Conservation (phyloP, 2,888 invertebrate genomes). For the Galeruca laticollis region DNA sequence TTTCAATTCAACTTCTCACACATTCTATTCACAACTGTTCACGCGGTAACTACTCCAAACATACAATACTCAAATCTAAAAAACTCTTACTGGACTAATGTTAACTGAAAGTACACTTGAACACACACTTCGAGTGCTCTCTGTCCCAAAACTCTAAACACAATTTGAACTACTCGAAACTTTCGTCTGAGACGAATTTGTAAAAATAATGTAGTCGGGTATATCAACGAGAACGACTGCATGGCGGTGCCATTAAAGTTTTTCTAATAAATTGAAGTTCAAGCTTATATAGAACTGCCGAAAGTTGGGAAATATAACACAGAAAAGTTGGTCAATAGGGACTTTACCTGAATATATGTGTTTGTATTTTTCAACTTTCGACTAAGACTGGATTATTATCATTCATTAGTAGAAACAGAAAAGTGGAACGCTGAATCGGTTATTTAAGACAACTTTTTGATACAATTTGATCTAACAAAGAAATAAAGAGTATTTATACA, state of each 20-base stretch:
- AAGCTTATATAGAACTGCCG: slow-evolving; percentile 12
- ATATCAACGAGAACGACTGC: slow-evolving; percentile 14
- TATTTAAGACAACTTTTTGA: background rate
- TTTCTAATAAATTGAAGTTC: slow-evolving; percentile 12
- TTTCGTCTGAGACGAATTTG: slow-evolving; percentile 3
- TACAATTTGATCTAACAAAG: background rate
- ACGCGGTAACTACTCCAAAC: no score
- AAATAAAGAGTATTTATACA: background rate
- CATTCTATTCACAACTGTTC: no score
- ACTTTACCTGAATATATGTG: slow-evolving; percentile 17
- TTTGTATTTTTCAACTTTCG: background rate
- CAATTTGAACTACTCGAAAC: slow-evolving; percentile 19
- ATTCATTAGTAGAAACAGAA: background rate
- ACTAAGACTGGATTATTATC: background rate
- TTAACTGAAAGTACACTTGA: background rate
- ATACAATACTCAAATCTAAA: no score
- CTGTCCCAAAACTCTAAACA: slow-evolving; percentile 6
- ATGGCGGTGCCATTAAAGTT: slow-evolving; percentile 16
- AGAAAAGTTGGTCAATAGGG: slow-evolving; percentile 16
- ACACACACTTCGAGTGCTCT: background rate
- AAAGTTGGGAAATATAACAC: slow-evolving; percentile 16
- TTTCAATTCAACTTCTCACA: no score
- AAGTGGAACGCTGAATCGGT: background rate
- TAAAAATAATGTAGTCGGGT: slow-evolving; percentile 20
- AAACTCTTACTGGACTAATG: background rate